A percentile compares a stretch with the other conserved stretches of the same genome.
phyloP scores from a whole-genome alignment of 1,140 invertebrate genomes.

The Platorchestia sp. region DNA sequence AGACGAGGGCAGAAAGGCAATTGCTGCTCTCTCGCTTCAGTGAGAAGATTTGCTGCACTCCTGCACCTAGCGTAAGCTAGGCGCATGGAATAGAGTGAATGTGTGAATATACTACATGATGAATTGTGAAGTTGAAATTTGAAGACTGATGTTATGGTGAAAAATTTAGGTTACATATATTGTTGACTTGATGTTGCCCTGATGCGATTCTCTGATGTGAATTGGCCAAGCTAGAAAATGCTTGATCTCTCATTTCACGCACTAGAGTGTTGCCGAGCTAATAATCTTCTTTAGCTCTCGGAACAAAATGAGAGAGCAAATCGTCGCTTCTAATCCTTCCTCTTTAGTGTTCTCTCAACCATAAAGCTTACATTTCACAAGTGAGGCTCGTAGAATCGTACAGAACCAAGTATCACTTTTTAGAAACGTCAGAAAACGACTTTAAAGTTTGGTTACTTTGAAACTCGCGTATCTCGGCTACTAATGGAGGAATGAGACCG shows the following conservation, averaged over 20 bases:
- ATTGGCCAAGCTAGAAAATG: background rate
- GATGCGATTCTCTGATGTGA: background rate
- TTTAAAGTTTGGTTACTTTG: too few species aligned
- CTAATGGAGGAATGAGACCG: too few species aligned
- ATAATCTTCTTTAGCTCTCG: background rate
- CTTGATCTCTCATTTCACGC: background rate
- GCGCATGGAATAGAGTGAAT: background rate
- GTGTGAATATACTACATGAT: background rate
- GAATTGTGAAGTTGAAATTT: background rate
- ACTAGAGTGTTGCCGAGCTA: background rate
- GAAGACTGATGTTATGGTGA: background rate
- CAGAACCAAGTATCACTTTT: too few species aligned
- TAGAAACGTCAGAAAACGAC: too few species aligned
- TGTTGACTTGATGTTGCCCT: background rate
- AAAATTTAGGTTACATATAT: background rate
- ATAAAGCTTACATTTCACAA: background rate
- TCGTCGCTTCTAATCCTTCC: too few species aligned
- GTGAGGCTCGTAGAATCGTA: too few species aligned
- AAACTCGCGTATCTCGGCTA: too few species aligned
- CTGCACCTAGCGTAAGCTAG: background rate
- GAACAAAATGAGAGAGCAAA: background rate
- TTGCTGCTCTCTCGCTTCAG: too few species aligned
- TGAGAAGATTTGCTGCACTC: background rate
- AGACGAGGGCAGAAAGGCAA: background rate
- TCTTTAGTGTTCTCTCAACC: background rate